Base-by-base conservation (phyloP, 2,113 vertebrate genomes). In the Todiramphus chloris region DNA sequence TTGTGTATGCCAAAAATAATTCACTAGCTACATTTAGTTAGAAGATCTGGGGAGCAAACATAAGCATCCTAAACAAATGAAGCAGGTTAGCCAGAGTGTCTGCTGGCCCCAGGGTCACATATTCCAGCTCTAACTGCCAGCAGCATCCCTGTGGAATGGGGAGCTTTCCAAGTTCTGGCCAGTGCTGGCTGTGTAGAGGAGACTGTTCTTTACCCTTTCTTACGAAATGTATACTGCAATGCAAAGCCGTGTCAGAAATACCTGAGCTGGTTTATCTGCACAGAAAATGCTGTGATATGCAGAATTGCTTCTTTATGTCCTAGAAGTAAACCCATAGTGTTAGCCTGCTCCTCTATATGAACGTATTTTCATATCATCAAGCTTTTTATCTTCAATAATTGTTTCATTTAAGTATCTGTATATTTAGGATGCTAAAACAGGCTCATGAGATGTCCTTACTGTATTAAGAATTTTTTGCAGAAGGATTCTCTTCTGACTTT, bases 21-120 rank as follows among this genome's bases (percentile, higher is more conserved):
- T 95, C 84, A 85, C 91, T 66, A 76, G 91, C 84, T 96, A 50
- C 89, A 58, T 79, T 87, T 73, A 87, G 77, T 89, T 93, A 69
- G 77, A 79, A 93, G 74, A 82, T 94, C 69, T 94, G 81, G 87
- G 78, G 77, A 96, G 89, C 69, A 96, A 95, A 91, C 66, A 81
- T 51, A 85, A 87, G 87, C 74, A 91, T 95, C 83, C 95, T 76
- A 94, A 96, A 96, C 94, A 97, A 94, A 87, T 53, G 87, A 79
- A 89, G 66, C 56, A 93, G 95, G 94, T 97, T 96, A 97, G 96
- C 95, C 94, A 96, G 91, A 95, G 93, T 95, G 77, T 89, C 83
- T 96, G 8, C 84, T 2, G 81, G 84, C 95, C 91, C 91, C 74
- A 69, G 95, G 93, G 96, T 87, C 95, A 93, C 58, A 91, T 72